Evolutionary conservation across 2,888 invertebrate genomes (phyloP), one percentile per base, ranked within the genome.

Genomic region (Mycalesis mineus): DNA sequence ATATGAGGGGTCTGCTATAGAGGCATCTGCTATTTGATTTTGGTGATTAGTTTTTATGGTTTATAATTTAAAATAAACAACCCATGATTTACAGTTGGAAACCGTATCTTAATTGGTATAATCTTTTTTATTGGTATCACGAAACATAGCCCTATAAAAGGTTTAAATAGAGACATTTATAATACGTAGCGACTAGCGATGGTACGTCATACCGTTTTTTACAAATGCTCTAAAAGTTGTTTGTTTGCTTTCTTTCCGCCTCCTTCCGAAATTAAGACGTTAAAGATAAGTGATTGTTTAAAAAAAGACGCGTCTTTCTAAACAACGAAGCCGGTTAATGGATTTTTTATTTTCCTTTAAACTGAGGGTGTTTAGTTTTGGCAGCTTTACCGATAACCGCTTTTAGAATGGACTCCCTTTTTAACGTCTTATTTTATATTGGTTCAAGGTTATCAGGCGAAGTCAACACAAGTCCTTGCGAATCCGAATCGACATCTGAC

Each of bases 401-500:
- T 31, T 44, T 47, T 47, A 33, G 15, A 47, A 47, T 17, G 0
- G 47, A 0, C 11, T 5, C 15, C 31, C 42, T 5, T 7, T 52
- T 52, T 17, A 14, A 49, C 17, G 22, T 4, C 7, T 13, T 14
- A 2, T 40, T 42, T 39, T 41, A 13, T 31, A 11, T 52, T 13
- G 11, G 15, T 52, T 42, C 6, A 33, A 90, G 90, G 75, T 71
- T 90, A 69, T 88, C 90, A 65, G 78, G 80, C 62, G 89, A 88
- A 72, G 74, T 84, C 82, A 86, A 88, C 80, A 70, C 88, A 68
- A 88, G 92, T 69, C 92, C 92, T 7, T 91, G 91, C 77, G 92
- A 91, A 75, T 92, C 92, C 28, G 92, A 91, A 69, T 92, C 92
- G 15, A 92, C 92, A 8, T 92, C 92, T 63, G 91, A 92, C 65